These are phyloP conservation scores for Colius striatus DNA, from an alignment of 2,113 vertebrate genomes.

Conservation along the genomic window DNA sequence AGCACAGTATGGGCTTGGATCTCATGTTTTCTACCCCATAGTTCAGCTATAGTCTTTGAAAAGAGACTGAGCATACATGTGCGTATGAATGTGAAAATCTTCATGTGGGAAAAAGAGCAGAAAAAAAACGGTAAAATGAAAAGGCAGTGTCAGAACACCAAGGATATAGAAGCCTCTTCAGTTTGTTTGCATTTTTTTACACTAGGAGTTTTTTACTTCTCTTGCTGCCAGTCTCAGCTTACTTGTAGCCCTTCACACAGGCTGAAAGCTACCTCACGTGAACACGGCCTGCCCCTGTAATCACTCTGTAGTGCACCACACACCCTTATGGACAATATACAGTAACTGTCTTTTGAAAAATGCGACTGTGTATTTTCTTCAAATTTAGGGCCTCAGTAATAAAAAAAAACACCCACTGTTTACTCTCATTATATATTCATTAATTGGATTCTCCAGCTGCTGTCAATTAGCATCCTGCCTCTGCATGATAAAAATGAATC, in stretches of 20 bases:
- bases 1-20: not conserved
- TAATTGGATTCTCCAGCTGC: slow-evolving; percentile 44
- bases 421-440: slow-evolving; percentile 49
- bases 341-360: not conserved
- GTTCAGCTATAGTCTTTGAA: not conserved
- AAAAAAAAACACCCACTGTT: slow-evolving; percentile 40
- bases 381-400: slow-evolving; percentile 11
- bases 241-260: not conserved
- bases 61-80: not conserved
- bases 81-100: not conserved
- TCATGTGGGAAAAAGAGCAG: not conserved
- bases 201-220: not conserved
- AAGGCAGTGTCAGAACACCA: not conserved
- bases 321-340: not conserved
- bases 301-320: not conserved
- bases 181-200: not conserved
- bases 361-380: not conserved
- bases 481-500: slow-evolving; percentile 33
- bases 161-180: not conserved
- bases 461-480: slow-evolving; percentile 42
- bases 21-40: not conserved
- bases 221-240: not conserved
- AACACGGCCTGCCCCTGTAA: not conserved
- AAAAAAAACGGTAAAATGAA: not conserved
- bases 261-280: not conserved